Conservation (phyloP, 2,113 vertebrate genomes). For the Mormyrus lacerda region DNA sequence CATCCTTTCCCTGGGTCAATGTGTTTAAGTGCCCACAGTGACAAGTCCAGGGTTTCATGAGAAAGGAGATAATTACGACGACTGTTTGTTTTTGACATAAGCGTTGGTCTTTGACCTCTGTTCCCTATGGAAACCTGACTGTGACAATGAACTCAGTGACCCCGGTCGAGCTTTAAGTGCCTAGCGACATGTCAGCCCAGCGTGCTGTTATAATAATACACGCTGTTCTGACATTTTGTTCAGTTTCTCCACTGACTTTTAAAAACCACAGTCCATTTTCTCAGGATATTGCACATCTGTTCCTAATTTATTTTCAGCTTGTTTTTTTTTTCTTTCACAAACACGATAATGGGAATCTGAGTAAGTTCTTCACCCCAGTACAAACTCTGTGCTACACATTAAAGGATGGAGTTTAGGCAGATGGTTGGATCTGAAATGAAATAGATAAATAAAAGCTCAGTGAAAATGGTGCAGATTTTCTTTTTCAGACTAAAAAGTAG, state of each 20-base stretch:
- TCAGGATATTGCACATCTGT: background rate
- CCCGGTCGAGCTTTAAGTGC: background rate
- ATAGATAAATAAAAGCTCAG: conserved; percentile 42
- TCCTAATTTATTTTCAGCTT: background rate
- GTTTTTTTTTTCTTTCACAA: background rate
- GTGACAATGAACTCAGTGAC: conserved; percentile 1
- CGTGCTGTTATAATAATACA: background rate
- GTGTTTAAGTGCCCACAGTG: background rate
- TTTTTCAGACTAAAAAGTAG: background rate
- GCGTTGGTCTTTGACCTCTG: background rate
- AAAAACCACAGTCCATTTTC: background rate
- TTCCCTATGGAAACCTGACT: background rate
- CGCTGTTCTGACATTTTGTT: background rate
- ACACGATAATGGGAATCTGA: background rate
- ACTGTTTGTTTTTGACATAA: background rate
- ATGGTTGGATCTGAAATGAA: conserved; percentile 28
- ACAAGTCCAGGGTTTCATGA: background rate
- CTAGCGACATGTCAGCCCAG: background rate
- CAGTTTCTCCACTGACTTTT: background rate
- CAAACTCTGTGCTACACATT: background rate
- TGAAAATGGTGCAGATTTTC: conserved; percentile 22
- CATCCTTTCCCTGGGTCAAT: background rate
- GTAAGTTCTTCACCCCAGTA: background rate
- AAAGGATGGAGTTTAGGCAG: background rate
- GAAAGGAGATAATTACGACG: background rate